phyloP scores from a whole-genome alignment of 2,888 invertebrate species.

The Cenopis cana region DNA sequence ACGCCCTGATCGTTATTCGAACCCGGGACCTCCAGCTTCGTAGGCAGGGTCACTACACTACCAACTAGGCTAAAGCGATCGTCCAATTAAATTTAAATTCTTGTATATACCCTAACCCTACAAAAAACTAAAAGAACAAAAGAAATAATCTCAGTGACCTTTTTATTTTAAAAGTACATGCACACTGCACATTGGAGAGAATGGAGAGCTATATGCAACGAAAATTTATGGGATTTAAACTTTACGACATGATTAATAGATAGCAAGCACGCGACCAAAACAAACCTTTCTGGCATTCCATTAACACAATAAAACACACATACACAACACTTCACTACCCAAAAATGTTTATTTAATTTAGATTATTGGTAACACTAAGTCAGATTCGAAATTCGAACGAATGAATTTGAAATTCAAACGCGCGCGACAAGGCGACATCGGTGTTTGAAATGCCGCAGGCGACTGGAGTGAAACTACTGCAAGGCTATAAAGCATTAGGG shows the following conservation, averaged over 20 bases:
- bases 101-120: no score
- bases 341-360: conserved; percentile 1
- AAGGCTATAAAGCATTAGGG: conserved; percentile 55
- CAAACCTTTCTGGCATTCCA: conserved; percentile 41
- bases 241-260: conserved; percentile 27
- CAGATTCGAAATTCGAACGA: conserved; percentile 27
- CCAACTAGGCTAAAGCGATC: no score
- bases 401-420: conserved; percentile 13
- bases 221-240: conserved; percentile 26
- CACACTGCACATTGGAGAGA: background rate
- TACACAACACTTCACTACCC: conserved; percentile 1
- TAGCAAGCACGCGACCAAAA: conserved; percentile 29
- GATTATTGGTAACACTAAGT: conserved; percentile 6
- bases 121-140: background rate
- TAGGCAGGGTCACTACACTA: no score
- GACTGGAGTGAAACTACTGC: conserved; percentile 58
- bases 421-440: conserved; percentile 35
- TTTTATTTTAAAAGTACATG: background rate
- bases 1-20: no score
- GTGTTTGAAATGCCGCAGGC: conserved; percentile 64
- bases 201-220: background rate
- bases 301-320: background rate
- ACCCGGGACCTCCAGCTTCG: no score
- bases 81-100: no score
- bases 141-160: background rate